These are phyloP conservation scores for Atrina japonica DNA, from an alignment of 2,888 invertebrate genomes.

Conservation along the genomic window DNA sequence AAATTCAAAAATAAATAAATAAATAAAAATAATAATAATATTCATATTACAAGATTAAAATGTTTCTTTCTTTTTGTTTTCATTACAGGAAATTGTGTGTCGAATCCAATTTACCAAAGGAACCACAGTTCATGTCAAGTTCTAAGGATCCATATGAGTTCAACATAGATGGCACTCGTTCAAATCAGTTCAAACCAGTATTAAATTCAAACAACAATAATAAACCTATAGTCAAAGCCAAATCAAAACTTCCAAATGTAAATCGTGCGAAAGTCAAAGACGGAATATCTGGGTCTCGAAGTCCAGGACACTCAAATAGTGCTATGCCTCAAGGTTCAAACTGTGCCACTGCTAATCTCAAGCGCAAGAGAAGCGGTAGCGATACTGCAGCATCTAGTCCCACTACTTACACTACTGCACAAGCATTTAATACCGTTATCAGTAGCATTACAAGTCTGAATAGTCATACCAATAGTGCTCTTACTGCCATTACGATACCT, in stretches of 20 bases:
- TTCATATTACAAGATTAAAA: too few relatives aligned
- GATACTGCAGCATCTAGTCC: conserved; percentile 45
- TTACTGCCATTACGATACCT: conserved; percentile 66
- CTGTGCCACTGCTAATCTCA: conserved; percentile 45
- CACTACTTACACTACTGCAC: conserved; percentile 38
- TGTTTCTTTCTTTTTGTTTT: conserved; percentile 3
- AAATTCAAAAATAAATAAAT: too few relatives aligned
- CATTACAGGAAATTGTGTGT: conserved; percentile 77
- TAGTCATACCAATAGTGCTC: conserved; percentile 54
- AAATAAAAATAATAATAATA: too few relatives aligned
- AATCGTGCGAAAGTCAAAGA: conserved; percentile 61
- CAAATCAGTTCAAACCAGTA: conserved; percentile 42
- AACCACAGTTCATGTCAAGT: conserved; percentile 64
- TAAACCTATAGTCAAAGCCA: conserved; percentile 66
- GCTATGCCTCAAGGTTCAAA: conserved; percentile 26
- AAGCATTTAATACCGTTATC: conserved; percentile 50
- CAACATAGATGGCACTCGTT: conserved; percentile 56
- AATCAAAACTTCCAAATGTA: conserved; percentile 38
- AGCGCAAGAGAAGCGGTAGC: conserved; percentile 67
- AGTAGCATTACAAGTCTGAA: conserved; percentile 55
- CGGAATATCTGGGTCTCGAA: conserved; percentile 44
- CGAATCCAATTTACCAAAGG: conserved; percentile 76
- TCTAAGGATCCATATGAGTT: conserved; percentile 78
- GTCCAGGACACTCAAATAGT: conserved; percentile 40
- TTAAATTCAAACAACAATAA: conserved; percentile 49